These are phyloP conservation scores for Raja brachyura DNA, from an alignment of 2,113 vertebrate species.

Conservation along the genomic window DNA sequence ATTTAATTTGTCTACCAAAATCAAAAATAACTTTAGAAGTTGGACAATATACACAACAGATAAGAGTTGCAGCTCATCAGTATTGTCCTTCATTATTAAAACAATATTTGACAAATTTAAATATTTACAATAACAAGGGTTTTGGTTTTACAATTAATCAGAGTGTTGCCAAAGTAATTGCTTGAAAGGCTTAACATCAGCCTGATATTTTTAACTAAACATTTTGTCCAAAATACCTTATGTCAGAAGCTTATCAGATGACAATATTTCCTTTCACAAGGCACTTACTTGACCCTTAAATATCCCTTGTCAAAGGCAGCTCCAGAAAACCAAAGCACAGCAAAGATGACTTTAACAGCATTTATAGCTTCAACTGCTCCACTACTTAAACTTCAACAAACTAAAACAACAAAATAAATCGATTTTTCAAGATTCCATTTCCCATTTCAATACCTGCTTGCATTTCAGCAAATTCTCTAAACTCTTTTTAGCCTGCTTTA, in stretches of 20 bases:
- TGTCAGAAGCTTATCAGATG: not conserved
- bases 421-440: not conserved
- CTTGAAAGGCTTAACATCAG: not conserved
- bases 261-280: not conserved
- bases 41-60: not conserved
- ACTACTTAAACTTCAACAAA: not conserved
- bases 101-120: not conserved
- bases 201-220: slow-evolving; percentile 5
- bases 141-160: not conserved
- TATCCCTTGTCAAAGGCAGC: not conserved
- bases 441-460: not conserved
- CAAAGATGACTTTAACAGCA: not conserved
- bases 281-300: not conserved
- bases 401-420: not conserved
- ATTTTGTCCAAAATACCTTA: not conserved
- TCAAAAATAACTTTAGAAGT: not conserved
- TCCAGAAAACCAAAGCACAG: not conserved
- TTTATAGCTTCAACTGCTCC: not conserved
- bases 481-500: not conserved
- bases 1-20: not conserved
- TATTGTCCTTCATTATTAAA: not conserved
- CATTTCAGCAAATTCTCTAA: not conserved
- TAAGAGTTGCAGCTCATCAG: not conserved
- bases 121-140: not conserved
- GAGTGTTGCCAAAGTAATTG: not conserved